Conservation (phyloP, 2,113 vertebrate species). For the Plestiodon gilberti region DNA sequence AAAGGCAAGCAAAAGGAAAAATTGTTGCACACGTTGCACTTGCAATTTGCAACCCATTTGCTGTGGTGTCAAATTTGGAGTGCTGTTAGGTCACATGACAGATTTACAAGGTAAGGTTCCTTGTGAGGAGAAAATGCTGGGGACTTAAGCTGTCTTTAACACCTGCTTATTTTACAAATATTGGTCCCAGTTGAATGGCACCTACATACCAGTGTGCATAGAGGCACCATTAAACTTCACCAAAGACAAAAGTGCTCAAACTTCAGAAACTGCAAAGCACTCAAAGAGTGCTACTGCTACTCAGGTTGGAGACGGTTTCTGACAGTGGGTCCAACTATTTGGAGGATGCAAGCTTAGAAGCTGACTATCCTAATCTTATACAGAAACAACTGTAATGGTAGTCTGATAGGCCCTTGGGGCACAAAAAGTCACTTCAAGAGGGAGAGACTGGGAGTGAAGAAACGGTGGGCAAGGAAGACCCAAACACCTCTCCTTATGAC, state of each 20-base stretch:
- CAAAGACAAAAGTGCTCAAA: neutral
- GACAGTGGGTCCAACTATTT: neutral
- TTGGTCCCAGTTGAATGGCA: neutral
- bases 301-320: neutral
- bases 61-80: neutral
- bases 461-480: neutral
- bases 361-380: neutral
- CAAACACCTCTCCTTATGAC: too few species aligned
- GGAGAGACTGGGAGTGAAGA: neutral
- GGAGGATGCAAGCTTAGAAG: neutral
- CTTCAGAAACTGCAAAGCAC: neutral
- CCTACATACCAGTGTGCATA: too few species aligned
- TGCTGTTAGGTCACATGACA: neutral
- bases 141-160: neutral
- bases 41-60: neutral
- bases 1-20: neutral
- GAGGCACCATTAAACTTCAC: neutral
- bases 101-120: neutral
- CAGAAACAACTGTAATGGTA: neutral
- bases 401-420: neutral
- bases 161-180: neutral
- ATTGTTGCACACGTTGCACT: neutral
- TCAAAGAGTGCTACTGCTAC: neutral
- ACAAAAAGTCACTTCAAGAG: neutral
- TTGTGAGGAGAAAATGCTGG: too few species aligned